Conservation (phyloP, 2,888 invertebrate genomes). For the Pilophorus perplexus region DNA sequence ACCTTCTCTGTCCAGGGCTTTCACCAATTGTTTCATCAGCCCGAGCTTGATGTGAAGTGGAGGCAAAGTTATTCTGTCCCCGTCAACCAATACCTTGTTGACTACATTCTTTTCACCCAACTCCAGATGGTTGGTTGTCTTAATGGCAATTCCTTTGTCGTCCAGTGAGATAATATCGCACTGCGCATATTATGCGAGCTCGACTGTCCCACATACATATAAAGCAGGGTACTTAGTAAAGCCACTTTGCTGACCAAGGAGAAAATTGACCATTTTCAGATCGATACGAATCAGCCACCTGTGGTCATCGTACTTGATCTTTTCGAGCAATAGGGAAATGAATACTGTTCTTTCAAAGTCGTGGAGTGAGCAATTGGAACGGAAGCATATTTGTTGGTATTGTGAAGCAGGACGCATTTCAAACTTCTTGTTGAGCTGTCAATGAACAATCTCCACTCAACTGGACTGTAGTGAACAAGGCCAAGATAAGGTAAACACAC, state of each 20-base stretch:
- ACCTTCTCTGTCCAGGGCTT: background rate
- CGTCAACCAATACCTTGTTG: background rate
- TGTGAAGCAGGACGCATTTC: slow-evolving; percentile 49
- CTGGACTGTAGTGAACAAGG: slow-evolving; percentile 9
- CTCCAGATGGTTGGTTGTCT: background rate
- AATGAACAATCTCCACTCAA: slow-evolving; percentile 50
- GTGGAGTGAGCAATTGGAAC: slow-evolving; percentile 49
- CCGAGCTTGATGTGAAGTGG: background rate
- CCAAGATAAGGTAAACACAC: too few species aligned
- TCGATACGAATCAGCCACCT: background rate
- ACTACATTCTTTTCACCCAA: background rate
- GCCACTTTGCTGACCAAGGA: background rate
- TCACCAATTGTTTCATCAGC: too few species aligned
- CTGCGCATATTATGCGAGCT: too few species aligned
- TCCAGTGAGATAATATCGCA: too few species aligned
- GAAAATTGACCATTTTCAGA: too few species aligned
- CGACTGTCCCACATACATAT: too few species aligned
- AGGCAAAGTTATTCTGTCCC: background rate
- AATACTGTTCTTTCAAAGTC: slow-evolving; percentile 46
- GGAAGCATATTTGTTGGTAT: slow-evolving; percentile 50
- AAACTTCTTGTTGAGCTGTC: slow-evolving; percentile 49
- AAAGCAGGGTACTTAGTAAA: too few species aligned
- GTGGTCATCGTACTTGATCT: slow-evolving; percentile 3
- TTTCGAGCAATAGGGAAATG: background rate
- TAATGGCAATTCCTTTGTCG: background rate